Evolutionary conservation across 2,888 invertebrate genomes (phyloP).

Genomic region (Charanyca ferruginea): DNA sequence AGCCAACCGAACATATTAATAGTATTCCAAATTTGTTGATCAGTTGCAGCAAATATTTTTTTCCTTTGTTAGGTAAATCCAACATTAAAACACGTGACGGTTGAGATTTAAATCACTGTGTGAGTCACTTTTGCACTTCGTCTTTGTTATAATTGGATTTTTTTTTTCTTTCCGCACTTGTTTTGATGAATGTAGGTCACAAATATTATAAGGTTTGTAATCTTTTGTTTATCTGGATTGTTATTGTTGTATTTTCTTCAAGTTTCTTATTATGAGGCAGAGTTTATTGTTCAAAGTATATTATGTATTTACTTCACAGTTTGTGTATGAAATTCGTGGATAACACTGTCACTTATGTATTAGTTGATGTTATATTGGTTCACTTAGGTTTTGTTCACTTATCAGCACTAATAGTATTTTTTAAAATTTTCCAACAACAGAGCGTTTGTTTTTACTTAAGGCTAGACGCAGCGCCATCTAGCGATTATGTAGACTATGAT

Average conservation of each 20-base stretch:
- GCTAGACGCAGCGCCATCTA: constrained; percentile 13
- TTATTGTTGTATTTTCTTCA: background rate
- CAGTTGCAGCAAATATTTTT: background rate
- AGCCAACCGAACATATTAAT: background rate
- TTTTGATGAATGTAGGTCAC: background rate
- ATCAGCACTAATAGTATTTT: constrained; percentile 10
- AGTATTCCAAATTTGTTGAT: background rate
- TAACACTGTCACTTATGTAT: constrained; percentile 26
- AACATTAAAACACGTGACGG: background rate
- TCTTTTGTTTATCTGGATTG: constrained; percentile 5
- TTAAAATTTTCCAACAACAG: background rate
- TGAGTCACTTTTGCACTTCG: constrained; percentile 24
- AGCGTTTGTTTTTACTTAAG: background rate
- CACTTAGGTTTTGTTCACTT: constrained; percentile 11
- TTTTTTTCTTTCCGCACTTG: background rate
- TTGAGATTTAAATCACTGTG: constrained; percentile 13
- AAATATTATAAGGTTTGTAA: background rate
- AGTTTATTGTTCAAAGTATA: constrained; percentile 11
- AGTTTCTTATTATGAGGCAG: background rate
- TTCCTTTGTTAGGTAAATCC: background rate
- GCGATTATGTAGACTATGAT: no score
- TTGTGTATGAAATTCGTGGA: background rate
- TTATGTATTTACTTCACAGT: constrained; percentile 10
- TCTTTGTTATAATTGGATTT: background rate
- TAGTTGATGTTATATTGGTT: constrained; percentile 6